Evolutionary conservation across 2,888 invertebrate species (phyloP).

Genomic region (Stenichneumon culpator): DNA sequence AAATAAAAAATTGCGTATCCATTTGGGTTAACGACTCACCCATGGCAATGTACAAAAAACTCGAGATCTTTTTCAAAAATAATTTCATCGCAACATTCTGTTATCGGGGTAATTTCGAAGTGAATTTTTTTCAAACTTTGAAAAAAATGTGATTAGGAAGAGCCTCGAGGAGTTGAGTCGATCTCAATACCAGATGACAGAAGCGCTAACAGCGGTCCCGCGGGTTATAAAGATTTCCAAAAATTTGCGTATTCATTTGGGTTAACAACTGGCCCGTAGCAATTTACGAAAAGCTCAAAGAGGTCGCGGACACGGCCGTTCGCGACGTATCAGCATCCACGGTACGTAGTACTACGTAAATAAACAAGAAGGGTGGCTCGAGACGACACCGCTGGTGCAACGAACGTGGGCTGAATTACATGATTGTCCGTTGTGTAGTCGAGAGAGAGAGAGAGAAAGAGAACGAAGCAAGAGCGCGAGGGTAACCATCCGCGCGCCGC

Average conservation of each 20-base stretch:
- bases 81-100: no score
- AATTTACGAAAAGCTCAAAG: not conserved
- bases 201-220: no score
- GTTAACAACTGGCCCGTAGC: not conserved
- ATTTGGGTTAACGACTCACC: not conserved
- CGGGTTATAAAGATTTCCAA: not conserved
- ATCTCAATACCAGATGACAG: not conserved
- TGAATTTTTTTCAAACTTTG: not conserved
- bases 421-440: slow-evolving; percentile 77
- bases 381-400: slow-evolving; percentile 59
- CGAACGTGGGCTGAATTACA: slow-evolving; percentile 76
- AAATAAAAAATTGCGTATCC: not conserved
- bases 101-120: no score
- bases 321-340: slow-evolving; percentile 2
- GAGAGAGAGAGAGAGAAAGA: not conserved
- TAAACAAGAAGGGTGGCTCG: slow-evolving; percentile 41
- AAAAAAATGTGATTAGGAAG: not conserved
- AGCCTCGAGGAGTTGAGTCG: no score
- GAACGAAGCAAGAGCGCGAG: slow-evolving; percentile 16
- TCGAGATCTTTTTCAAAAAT: no score
- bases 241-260: slow-evolving; percentile 2
- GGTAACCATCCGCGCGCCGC: slow-evolving; percentile 3
- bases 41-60: not conserved
- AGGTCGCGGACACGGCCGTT: not conserved
- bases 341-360: slow-evolving; percentile 22